Evolutionary conservation across 2,797 vertebrate species (phyloP), one percentile per base, ranked within the genome.

Genomic region (Chrysocyon brachyurus): DNA sequence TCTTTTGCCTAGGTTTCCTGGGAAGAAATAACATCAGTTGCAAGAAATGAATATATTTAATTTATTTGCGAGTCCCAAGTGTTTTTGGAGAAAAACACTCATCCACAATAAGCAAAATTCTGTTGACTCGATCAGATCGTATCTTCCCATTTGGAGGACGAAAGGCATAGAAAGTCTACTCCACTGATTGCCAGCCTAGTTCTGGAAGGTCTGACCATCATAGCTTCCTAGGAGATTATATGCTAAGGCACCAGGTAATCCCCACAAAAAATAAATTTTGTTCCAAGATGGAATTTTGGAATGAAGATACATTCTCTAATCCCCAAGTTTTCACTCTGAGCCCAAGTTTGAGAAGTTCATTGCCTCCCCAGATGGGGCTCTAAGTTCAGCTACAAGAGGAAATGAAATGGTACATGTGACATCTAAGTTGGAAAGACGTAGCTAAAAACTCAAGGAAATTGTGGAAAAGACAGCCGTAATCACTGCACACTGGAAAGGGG

Each of bases 51-150:
- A 78, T 40, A 59, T 12, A 52, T 92, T 63, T 24, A 46, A 72
- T 73, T 40, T 46, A 87, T 82, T 17, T 82, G 7, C 31, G 31
- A 52, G 11, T 95, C 84, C 96, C 15, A 77, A 77, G 26, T 31
- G 46, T 17, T 52, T 96, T 97, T 97, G 92, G 26, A 97, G 91
- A 95, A 94, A 87, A 95, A 94, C 79, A 81, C 75, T 97, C 94
- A 56, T 92, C 79, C 88, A n/a, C 89, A 96, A 96, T 97, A 9
- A 4, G 97, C 8, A 95, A 96, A 97, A 89, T 94, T 68, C 0
- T 96, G 77, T 73, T 93, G 91, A 96, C 93, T 90, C 15, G 78
- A 87, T 91, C 63, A 96, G 94, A 94, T 84, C 24, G 0, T 68
- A 96, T 54, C 36, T 56, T 95, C 97, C 97, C 93, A 73, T 88